A percentile compares a stretch with the other conserved stretches of the same genome.
Evolutionary conservation across 2,797 vertebrate species (phyloP).

Genomic region (Aldrovandia affinis): DNA sequence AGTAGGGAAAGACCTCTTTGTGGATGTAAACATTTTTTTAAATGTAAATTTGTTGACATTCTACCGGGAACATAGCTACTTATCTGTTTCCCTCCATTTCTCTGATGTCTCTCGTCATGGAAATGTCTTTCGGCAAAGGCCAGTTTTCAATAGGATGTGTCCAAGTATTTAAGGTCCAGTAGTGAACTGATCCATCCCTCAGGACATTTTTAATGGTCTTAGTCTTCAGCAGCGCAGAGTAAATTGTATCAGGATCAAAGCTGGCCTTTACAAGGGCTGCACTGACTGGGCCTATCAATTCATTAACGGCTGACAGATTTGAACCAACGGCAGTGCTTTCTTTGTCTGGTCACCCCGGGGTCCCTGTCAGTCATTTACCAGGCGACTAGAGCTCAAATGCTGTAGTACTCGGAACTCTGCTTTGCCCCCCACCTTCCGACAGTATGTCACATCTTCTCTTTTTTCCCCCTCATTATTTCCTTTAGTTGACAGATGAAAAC

Average conservation of each 20-base stretch:
- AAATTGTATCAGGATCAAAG: background rate
- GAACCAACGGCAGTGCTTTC: background rate
- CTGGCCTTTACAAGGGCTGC: background rate
- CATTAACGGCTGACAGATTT: background rate
- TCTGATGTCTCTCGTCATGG: background rate
- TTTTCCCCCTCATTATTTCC: background rate
- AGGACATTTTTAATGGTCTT: background rate
- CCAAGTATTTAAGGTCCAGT: background rate
- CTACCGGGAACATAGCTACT: background rate
- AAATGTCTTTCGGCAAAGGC: background rate
- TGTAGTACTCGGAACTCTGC: background rate
- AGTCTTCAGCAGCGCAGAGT: background rate
- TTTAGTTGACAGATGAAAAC: background rate
- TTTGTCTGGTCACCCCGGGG: background rate
- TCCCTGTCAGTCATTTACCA: background rate
- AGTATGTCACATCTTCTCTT: background rate
- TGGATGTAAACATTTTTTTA: too few species aligned
- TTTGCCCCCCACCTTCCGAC: background rate
- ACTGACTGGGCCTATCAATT: background rate
- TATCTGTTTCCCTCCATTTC: background rate
- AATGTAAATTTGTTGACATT: background rate
- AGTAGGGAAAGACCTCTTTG: background rate
- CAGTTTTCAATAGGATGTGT: background rate
- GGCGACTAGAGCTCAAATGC: background rate
- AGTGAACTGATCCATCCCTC: background rate